Conservation (phyloP, 2,797 vertebrate species). For the Sebastes nivosus region DNA sequence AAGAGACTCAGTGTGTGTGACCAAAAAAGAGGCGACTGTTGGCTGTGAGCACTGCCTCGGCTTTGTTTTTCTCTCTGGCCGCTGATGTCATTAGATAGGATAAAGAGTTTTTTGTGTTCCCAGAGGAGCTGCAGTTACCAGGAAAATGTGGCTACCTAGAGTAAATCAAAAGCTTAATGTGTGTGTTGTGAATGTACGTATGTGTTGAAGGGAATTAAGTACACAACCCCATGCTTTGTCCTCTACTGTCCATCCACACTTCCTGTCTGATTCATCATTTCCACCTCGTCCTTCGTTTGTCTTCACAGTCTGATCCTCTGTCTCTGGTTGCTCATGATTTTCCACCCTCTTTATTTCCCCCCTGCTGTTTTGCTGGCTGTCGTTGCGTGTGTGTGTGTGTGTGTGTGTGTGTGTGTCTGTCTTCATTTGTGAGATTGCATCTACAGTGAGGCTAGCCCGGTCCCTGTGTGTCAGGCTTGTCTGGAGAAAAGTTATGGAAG, state of each 20-base stretch:
- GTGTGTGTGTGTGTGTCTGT: conserved; percentile 48
- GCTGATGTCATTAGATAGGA: conserved; percentile 76
- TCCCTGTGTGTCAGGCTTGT: conserved; percentile 82
- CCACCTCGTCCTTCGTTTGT: conserved; percentile 61
- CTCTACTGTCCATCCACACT: conserved; percentile 46
- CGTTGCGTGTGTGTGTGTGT: conserved; percentile 37
- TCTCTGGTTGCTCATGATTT: conserved; percentile 61
- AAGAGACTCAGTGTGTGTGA: conserved; percentile 21
- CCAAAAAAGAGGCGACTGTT: conserved; percentile 64
- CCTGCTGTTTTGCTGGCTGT: conserved; percentile 43
- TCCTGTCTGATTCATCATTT: conserved; percentile 63
- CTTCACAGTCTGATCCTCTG: conserved; percentile 51
- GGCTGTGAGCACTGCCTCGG: conserved; percentile 59
- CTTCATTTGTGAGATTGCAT: conserved; percentile 68
- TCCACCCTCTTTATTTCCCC: conserved; percentile 49
- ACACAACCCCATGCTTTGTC: conserved; percentile 37
- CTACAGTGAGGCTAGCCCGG: conserved; percentile 83
- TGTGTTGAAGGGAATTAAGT: conserved; percentile 32
- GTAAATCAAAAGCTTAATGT: conserved; percentile 32
- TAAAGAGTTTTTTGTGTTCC: conserved; percentile 70
- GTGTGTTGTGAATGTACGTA: conserved; percentile 16
- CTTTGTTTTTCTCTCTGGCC: conserved; percentile 61
- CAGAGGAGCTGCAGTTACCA: conserved; percentile 48
- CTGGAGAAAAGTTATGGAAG: conserved; percentile 79
- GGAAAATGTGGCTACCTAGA: conserved; percentile 59